Evolutionary conservation across 2,113 vertebrate genomes (phyloP).

Genomic region (Brachyistius frenatus): DNA sequence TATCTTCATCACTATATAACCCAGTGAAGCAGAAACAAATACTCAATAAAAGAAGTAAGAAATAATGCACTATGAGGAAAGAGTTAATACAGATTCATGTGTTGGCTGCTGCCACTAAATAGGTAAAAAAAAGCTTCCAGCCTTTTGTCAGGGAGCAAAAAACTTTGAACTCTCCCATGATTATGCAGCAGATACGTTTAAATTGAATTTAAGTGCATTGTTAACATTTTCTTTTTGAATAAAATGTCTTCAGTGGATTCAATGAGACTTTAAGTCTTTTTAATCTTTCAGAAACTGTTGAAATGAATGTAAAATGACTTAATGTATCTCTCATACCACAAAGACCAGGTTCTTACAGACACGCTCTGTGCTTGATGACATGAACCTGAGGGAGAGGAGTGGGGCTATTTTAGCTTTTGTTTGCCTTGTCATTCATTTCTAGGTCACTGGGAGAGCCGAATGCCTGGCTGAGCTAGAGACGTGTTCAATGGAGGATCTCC

Average conservation of each 20-base stretch:
- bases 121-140: not conserved
- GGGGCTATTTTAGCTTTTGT: conserved; percentile 43
- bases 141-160: not conserved
- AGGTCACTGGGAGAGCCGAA: conserved; percentile 73
- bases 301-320: not conserved
- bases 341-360: conserved; percentile 4
- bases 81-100: not conserved
- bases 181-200: not conserved
- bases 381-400: conserved; percentile 35
- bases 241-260: not conserved
- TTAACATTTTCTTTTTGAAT: not conserved
- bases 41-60: too few relatives aligned
- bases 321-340: not conserved
- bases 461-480: conserved; percentile 73
- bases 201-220: not conserved
- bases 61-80: not conserved
- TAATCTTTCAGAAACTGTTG: not conserved
- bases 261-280: not conserved
- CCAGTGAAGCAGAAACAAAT: too few relatives aligned
- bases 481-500: conserved; percentile 64
- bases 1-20: too few relatives aligned
- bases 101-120: not conserved
- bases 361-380: conserved; percentile 8
- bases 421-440: conserved; percentile 72
- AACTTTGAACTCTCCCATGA: not conserved